Evolutionary conservation across 2,888 invertebrate genomes (phyloP), one percentile per base, ranked within the genome.

Genomic region (Microplitis manilae): DNA sequence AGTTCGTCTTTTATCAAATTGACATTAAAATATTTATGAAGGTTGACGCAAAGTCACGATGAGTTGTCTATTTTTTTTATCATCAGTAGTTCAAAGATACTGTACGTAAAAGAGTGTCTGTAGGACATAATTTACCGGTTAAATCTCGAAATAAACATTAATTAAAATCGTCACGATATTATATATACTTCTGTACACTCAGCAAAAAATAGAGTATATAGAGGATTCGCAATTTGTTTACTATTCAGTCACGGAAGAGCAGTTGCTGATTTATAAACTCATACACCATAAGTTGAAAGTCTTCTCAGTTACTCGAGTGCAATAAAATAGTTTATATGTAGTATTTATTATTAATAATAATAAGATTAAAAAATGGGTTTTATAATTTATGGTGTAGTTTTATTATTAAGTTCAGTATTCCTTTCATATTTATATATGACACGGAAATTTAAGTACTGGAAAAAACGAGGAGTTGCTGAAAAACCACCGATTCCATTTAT

Each of bases 401-500:
- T 84, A 2, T 61, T 85, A 30, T 72, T 75, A 2, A 30, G 77
- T 0, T 13, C 79, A 0, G 64, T 84, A 9, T 20, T 81, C 2
- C 38, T 60, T 1, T 77, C 77, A 6, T 88, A 88, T 41, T 15
- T 87, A 4, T 87, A 83, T 68, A 80, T 85, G 81, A 87, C 85
- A 0, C 81, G 87, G 6, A 87, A 86, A 50, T 87, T 87, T 69
- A 84, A 84, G 2, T 86, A 88, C 38, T 88, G 88, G 89, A 82
- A 81, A 85, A 91, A 87, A 84, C 87, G 87, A 1, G 90, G 90
- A 5, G 79, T 92, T 1, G 82, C 87, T 1, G 89, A 87, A 76
- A 77, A 91, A 1, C 73, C 87, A 8, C 90, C 92, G 0, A 85
- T 84, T 0, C 87, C 89, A 0, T 84, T 92, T n/a, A 79, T 91